These are phyloP conservation scores for Microtus richardsoni DNA, from an alignment of 2,113 vertebrate species.

Conservation along the genomic window DNA sequence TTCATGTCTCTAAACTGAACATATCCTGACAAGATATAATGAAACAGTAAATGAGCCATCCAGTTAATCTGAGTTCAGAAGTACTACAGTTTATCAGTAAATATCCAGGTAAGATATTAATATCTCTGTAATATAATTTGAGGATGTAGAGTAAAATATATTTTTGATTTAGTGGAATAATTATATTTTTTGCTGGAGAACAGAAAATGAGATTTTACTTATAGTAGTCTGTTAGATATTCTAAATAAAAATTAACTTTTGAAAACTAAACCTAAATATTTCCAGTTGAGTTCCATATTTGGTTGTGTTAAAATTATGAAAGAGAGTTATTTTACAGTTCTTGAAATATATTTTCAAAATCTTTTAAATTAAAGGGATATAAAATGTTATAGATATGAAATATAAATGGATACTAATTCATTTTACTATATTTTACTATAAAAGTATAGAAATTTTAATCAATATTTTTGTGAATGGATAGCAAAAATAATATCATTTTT, in stretches of 20 bases:
- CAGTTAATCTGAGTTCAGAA: not conserved
- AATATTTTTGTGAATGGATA: not conserved
- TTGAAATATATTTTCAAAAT: not conserved
- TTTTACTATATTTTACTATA: not conserved
- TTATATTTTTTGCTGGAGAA: not conserved
- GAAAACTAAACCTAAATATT: not conserved
- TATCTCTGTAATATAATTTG: not conserved
- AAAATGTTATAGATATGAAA: not conserved
- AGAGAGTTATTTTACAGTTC: not conserved
- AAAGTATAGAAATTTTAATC: not conserved
- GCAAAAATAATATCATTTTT: not conserved
- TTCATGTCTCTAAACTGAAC: conserved; percentile 33
- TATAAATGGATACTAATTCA: not conserved
- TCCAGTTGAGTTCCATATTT: not conserved
- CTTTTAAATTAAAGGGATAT: not conserved
- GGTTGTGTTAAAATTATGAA: not conserved
- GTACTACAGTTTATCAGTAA: not conserved
- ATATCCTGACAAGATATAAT: not conserved
- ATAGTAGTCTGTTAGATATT: not conserved
- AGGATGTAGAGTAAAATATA: not conserved
- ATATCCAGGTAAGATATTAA: conserved; percentile 47
- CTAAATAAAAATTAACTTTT: not conserved
- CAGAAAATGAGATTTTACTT: not conserved
- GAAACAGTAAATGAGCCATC: not conserved
- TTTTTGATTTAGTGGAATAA: not conserved